phyloP scores from a whole-genome alignment of 2,888 invertebrate species.

The Mythimna impura region DNA sequence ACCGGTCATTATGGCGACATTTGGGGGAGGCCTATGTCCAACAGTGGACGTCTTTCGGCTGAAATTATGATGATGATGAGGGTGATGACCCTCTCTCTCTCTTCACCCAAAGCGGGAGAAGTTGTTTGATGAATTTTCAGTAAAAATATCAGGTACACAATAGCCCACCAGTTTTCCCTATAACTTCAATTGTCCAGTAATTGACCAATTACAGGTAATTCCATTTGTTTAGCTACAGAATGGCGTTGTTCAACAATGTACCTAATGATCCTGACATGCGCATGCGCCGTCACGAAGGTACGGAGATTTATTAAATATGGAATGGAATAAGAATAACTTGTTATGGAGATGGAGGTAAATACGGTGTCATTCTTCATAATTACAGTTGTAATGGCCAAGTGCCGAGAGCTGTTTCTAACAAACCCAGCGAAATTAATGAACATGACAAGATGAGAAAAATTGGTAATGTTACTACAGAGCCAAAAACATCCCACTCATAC shows the following conservation, averaged over 20 bases:
- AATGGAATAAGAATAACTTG: constrained; percentile 13
- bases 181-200: constrained; percentile 18
- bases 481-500: no score
- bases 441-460: no score
- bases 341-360: background rate
- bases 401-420: background rate
- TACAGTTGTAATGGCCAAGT: background rate
- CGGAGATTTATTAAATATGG: no score
- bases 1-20: no score
- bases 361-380: background rate
- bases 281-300: constrained; percentile 28
- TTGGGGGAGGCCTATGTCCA: no score
- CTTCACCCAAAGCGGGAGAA: no score
- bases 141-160: background rate
- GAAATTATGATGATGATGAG: no score
- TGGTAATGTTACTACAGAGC: no score
- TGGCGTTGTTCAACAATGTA: constrained; percentile 5
- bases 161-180: constrained; percentile 20
- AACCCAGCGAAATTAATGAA: no score
- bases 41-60: no score
- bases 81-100: no score
- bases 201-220: constrained; percentile 40
- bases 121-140: background rate
- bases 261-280: constrained; percentile 28
- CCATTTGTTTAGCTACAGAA: constrained; percentile 25